These are phyloP conservation scores for Homarus gammarus DNA, from an alignment of 2,888 invertebrate species.

Conservation along the genomic window DNA sequence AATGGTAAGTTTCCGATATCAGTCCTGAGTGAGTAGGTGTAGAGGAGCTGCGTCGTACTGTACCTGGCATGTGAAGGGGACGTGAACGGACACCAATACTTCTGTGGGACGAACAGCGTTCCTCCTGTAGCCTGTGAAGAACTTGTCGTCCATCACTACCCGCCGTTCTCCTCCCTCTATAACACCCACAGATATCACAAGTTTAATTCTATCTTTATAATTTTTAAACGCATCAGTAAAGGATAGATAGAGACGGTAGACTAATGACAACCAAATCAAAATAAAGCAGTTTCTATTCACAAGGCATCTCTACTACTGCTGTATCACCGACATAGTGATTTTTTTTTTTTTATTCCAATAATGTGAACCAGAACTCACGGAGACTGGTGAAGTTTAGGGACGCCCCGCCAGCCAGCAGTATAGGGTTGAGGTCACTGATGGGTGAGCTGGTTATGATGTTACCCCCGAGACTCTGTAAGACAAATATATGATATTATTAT, in stretches of 20 bases:
- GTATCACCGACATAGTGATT: too few relatives aligned
- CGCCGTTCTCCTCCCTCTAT: conserved; percentile 79
- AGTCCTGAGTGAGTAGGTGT: too few relatives aligned
- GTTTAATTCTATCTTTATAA: too few relatives aligned
- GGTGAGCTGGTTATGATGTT: conserved; percentile 97
- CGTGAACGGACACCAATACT: conserved; percentile 87
- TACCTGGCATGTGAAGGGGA: conserved; percentile 85
- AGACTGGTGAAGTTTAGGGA: conserved; percentile 61
- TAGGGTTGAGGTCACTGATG: conserved; percentile 96
- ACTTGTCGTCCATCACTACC: conserved; percentile 86
- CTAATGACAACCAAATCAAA: too few relatives aligned
- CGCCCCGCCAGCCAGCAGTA: conserved; percentile 87
- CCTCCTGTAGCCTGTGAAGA: conserved; percentile 92
- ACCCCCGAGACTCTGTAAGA: conserved; percentile 86
- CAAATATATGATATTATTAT: background rate
- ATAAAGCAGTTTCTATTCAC: too few relatives aligned
- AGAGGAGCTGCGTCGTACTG: too few relatives aligned
- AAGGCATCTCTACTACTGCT: too few relatives aligned
- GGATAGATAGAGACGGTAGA: too few relatives aligned
- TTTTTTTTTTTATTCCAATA: too few relatives aligned
- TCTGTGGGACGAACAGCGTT: conserved; percentile 87
- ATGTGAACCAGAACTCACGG: background rate
- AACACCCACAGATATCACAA: too few relatives aligned
- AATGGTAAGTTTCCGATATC: too few relatives aligned
- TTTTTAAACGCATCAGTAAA: too few relatives aligned